Conservation (phyloP, 1,140 invertebrate genomes). For the Lasaia peninsularis region DNA sequence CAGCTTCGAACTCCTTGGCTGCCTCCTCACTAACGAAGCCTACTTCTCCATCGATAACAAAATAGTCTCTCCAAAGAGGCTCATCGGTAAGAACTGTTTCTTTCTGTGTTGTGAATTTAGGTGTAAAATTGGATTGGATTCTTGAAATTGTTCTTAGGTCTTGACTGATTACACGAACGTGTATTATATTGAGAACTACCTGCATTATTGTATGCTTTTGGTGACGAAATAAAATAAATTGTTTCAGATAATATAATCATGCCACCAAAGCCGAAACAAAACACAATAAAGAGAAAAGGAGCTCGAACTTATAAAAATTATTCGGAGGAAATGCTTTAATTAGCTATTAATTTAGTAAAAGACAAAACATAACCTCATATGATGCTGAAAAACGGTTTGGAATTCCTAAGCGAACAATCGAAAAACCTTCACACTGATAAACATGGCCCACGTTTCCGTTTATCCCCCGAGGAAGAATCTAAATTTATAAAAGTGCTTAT, state of each 20-base stretch:
- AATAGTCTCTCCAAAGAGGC: background rate
- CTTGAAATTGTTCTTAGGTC: background rate
- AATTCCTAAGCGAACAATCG: background rate
- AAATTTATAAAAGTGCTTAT: constrained; percentile 26
- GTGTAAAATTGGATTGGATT: background rate
- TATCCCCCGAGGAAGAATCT: constrained; percentile 21
- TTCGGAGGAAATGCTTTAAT: background rate
- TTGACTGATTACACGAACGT: too few relatives aligned
- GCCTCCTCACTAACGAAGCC: background rate
- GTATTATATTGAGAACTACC: background rate
- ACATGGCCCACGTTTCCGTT: constrained; percentile 15
- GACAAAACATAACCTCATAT: background rate
- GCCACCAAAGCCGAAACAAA: background rate
- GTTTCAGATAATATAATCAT: background rate
- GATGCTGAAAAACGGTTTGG: background rate
- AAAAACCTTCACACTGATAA: constrained; percentile 11
- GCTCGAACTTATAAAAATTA: background rate
- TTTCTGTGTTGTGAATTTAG: background rate
- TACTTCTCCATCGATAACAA: background rate
- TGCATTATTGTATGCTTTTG: background rate
- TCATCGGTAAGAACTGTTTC: background rate
- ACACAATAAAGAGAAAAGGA: background rate
- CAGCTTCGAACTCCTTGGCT: background rate
- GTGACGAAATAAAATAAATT: background rate
- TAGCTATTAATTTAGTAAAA: background rate